Evolutionary conservation across 2,113 vertebrate species (phyloP).

Genomic region (Andinoacara biseriatus): DNA sequence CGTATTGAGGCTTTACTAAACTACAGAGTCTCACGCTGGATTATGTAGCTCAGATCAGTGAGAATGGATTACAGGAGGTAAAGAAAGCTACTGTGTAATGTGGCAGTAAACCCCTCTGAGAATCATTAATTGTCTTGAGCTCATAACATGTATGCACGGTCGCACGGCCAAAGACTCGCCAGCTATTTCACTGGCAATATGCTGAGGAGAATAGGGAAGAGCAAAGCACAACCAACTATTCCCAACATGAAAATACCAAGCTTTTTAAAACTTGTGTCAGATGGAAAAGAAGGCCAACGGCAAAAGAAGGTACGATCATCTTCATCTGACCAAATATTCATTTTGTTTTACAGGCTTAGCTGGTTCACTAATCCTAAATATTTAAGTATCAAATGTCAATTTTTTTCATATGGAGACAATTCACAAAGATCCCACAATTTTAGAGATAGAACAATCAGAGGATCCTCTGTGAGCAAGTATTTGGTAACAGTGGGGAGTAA

Average conservation of each 20-base stretch:
- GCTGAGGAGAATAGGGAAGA: background rate
- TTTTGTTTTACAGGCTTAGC: too few relatives aligned
- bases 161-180: background rate
- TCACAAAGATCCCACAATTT: background rate
- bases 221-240: background rate
- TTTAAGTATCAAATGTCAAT: background rate
- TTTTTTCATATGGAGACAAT: background rate
- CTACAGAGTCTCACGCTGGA: background rate
- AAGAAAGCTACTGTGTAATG: background rate
- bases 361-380: too few relatives aligned
- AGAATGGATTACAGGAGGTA: background rate
- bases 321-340: too few relatives aligned
- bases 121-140: constrained; percentile 3
- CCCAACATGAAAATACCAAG: background rate
- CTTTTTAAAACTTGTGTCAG: too few relatives aligned
- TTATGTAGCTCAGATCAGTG: background rate
- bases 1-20: background rate
- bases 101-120: constrained; percentile 4
- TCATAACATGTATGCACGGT: background rate
- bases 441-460: background rate
- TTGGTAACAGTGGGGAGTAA: background rate
- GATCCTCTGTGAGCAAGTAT: background rate
- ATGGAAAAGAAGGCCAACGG: too few relatives aligned
- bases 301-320: too few relatives aligned
- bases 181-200: background rate